These are phyloP conservation scores for Syrmaticus mikado DNA, from an alignment of 2,113 vertebrate genomes.

Conservation along the genomic window DNA sequence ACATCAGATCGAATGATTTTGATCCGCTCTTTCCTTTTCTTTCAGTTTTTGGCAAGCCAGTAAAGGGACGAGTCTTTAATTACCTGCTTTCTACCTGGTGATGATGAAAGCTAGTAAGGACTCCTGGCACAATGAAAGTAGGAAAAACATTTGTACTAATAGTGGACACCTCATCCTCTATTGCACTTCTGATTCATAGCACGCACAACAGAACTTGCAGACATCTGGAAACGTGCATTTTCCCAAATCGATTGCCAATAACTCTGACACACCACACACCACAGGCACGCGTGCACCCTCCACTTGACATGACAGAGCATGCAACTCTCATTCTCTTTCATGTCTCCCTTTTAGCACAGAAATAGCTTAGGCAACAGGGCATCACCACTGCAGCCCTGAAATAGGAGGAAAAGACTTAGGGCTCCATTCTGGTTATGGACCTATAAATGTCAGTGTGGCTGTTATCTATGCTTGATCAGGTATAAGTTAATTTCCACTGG, in stretches of 20 bases:
- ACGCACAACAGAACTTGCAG: slow-evolving; percentile 12
- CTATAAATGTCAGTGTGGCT: background rate
- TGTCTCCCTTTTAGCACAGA: background rate
- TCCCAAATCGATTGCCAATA: background rate
- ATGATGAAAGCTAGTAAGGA: slow-evolving; percentile 25
- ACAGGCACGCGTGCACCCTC: background rate
- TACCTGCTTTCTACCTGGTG: background rate
- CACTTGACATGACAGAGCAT: background rate
- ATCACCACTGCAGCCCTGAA: background rate
- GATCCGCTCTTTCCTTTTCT: slow-evolving; percentile 7
- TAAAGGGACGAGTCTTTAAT: background rate
- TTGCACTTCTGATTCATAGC: slow-evolving; percentile 8
- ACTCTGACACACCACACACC: background rate
- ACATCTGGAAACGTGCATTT: background rate
- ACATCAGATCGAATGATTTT: background rate
- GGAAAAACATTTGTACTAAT: slow-evolving; percentile 20
- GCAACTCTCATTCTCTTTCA: background rate
- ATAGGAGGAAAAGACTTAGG: background rate
- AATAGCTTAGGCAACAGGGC: background rate
- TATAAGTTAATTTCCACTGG: background rate
- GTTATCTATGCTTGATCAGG: background rate
- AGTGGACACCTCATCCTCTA: background rate
- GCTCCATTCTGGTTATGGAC: background rate
- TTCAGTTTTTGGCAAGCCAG: background rate
- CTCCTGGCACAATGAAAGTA: background rate